Conservation (phyloP, 2,888 invertebrate species). For the Dimorphilus gyrociliatus region DNA sequence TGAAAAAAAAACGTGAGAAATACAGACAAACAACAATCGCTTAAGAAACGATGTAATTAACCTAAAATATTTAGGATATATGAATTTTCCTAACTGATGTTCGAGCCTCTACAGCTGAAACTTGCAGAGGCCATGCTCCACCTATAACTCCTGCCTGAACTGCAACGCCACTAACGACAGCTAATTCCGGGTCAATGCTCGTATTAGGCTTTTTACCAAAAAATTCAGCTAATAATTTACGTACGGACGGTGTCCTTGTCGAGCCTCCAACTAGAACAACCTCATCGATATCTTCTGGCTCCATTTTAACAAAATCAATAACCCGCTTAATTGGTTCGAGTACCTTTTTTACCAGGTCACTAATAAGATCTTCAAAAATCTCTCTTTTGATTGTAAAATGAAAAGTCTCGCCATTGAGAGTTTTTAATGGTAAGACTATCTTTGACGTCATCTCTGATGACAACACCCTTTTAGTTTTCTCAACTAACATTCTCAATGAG, state of each 20-base stretch:
- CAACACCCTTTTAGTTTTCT: constrained; percentile 36
- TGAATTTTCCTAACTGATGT: constrained; percentile 27
- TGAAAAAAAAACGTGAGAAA: too few relatives aligned
- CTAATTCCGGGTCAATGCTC: constrained; percentile 40
- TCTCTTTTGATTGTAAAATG: constrained; percentile 27
- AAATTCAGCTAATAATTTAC: constrained; percentile 36
- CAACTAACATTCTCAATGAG: constrained; percentile 34
- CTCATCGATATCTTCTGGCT: constrained; percentile 37
- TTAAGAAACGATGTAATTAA: too few relatives aligned
- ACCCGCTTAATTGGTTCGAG: constrained; percentile 38
- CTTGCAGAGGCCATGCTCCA: constrained; percentile 42
- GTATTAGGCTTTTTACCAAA: constrained; percentile 32
- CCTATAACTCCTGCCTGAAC: constrained; percentile 42
- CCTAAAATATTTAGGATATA: too few relatives aligned
- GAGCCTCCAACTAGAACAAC: constrained; percentile 42
- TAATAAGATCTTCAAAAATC: constrained; percentile 39
- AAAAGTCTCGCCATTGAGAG: constrained; percentile 19
- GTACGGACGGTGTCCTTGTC: constrained; percentile 39
- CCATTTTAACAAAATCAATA: constrained; percentile 29
- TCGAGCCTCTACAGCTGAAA: constrained; percentile 36
- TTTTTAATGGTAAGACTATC: constrained; percentile 26
- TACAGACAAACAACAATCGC: too few relatives aligned
- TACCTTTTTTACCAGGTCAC: constrained; percentile 38
- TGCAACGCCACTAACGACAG: constrained; percentile 41
- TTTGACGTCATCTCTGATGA: constrained; percentile 18